These are phyloP conservation scores for Ariopsis seemanni DNA, from an alignment of 2,113 vertebrate genomes.

Conservation along the genomic window DNA sequence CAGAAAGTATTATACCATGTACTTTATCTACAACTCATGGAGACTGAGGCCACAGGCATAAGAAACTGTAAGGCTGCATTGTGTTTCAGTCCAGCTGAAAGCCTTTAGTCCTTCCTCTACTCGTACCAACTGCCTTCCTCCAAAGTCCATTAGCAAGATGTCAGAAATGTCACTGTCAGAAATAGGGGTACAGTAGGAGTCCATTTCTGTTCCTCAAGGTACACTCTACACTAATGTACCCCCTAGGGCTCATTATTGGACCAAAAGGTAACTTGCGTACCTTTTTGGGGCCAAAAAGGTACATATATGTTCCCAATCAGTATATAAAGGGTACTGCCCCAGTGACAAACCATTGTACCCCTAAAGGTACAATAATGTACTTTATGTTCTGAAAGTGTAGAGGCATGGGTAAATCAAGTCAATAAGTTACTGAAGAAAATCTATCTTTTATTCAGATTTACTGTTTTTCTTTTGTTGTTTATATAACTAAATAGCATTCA, in stretches of 20 bases:
- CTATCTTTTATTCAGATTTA: not conserved
- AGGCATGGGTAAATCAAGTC: conserved; percentile 5
- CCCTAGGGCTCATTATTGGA: no score
- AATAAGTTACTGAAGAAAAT: not conserved
- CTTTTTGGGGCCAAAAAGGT: no score
- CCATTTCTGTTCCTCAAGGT: no score
- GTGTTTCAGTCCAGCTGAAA: conserved; percentile 26
- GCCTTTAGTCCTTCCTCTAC: conserved; percentile 15
- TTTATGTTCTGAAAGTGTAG: not conserved
- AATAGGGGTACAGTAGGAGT: no score
- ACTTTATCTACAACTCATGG: conserved; percentile 1
- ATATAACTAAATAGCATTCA: not conserved
- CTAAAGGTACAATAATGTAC: no score
- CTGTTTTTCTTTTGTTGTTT: not conserved
- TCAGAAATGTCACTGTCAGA: no score
- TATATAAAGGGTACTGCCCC: no score
- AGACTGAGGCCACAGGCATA: conserved; percentile 19
- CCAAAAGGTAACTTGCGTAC: no score
- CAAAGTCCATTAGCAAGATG: conserved; percentile 14
- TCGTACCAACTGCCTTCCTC: not conserved
- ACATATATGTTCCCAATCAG: no score
- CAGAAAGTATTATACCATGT: not conserved
- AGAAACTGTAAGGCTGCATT: conserved; percentile 20
- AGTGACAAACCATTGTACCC: no score
- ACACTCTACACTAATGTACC: no score